phyloP scores from a whole-genome alignment of 2,797 vertebrate species.

The Anabacerthia variegaticeps region DNA sequence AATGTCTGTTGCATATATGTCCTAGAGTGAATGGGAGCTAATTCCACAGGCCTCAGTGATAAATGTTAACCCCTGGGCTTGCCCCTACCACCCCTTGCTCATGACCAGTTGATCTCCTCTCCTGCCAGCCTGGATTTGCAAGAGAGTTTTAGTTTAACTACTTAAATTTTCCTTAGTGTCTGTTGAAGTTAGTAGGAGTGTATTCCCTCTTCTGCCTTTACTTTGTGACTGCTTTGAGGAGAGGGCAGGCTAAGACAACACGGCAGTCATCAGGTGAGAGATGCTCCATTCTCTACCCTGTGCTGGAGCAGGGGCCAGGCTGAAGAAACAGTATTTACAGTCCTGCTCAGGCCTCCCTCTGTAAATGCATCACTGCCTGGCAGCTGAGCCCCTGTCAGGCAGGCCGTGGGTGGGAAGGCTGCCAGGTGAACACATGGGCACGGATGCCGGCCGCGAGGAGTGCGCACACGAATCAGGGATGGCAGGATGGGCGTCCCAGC shows the following conservation, averaged over 20 bases:
- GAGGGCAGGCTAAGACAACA: not conserved
- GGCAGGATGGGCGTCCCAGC: not conserved
- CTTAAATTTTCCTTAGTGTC: not conserved
- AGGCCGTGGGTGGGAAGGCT: not conserved
- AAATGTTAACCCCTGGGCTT: not conserved
- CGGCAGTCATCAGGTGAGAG: not conserved
- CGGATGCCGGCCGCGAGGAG: not conserved
- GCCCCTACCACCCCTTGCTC: not conserved
- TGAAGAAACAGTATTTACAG: not conserved
- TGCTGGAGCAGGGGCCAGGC: not conserved
- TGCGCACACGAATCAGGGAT: not conserved
- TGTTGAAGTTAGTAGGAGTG: not conserved
- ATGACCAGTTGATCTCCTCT: not conserved
- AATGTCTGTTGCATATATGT: not conserved
- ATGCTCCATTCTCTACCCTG: not conserved
- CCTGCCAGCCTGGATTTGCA: not conserved
- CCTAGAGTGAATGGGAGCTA: not conserved
- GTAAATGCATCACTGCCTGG: not conserved
- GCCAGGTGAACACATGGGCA: conserved; percentile 32
- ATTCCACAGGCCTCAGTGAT: fast-evolving
- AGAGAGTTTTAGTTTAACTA: not conserved
- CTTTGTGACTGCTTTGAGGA: not conserved
- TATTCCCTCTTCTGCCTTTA: no score
- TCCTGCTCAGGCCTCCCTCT: not conserved
- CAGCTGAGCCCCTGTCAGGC: conserved; percentile 21